Evolutionary conservation across 2,888 invertebrate species (phyloP).

Genomic region (Chrysomela aeneicollis): DNA sequence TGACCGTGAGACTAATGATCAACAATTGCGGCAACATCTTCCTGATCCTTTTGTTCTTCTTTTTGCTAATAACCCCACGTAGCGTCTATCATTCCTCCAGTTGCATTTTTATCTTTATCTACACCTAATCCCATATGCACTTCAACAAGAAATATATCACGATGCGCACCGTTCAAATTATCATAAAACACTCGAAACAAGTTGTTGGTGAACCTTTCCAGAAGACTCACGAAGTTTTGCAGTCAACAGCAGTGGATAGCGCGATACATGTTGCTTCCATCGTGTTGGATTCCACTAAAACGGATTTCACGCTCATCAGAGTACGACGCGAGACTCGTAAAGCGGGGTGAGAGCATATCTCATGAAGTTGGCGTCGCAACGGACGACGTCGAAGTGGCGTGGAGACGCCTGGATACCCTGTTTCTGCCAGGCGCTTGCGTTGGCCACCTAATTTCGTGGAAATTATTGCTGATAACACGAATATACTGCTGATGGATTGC

Average conservation of each 20-base stretch:
- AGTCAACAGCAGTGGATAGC: neutral
- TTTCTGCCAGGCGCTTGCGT: conserved; percentile 54
- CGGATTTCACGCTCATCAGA: conserved; percentile 16
- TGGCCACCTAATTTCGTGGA: conserved; percentile 55
- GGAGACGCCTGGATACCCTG: conserved; percentile 52
- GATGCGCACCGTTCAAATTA: neutral
- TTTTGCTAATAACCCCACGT: neutral
- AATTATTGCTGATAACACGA: conserved; percentile 56
- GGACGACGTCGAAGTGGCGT: conserved; percentile 53
- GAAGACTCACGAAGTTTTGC: neutral
- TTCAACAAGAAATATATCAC: neutral
- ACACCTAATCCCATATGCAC: neutral
- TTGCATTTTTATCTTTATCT: neutral
- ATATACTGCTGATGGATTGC: conserved; percentile 47
- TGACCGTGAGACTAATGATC: conserved; percentile 7
- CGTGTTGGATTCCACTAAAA: neutral
- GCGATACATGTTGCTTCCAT: neutral
- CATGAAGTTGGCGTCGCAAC: conserved; percentile 48
- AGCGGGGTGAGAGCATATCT: conserved; percentile 46
- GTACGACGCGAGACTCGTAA: conserved; percentile 2
- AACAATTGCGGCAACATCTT: conserved; percentile 10
- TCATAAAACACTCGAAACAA: neutral
- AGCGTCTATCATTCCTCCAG: neutral
- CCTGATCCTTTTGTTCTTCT: neutral
- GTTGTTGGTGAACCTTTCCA: neutral